Conservation (phyloP, 2,888 invertebrate species). For the Aelia acuminata region DNA sequence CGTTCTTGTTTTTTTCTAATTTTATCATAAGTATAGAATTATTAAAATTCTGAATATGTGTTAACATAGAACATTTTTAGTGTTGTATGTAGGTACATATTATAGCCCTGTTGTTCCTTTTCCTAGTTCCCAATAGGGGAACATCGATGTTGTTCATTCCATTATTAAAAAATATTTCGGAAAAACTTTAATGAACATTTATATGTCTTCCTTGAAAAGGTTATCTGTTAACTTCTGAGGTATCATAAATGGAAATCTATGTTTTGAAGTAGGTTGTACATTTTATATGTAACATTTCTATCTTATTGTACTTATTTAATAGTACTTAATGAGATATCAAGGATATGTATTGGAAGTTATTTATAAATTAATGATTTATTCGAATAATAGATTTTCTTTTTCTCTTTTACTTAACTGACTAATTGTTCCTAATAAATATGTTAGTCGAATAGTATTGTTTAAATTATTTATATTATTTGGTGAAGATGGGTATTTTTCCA, state of each 20-base stretch:
- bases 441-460: slow-evolving; percentile 2
- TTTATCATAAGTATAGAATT: neutral
- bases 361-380: neutral
- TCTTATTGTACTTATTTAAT: slow-evolving; percentile 15
- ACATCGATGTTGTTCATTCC: slow-evolving; percentile 43
- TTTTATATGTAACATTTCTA: neutral
- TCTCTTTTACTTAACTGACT: neutral
- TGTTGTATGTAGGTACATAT: slow-evolving; percentile 2
- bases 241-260: neutral
- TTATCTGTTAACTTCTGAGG: neutral
- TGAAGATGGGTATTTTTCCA: slow-evolving; percentile 28
- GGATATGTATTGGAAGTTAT: neutral
- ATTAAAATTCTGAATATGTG: neutral
- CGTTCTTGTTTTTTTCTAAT: neutral
- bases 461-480: neutral
- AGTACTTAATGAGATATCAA: neutral
- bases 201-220: neutral
- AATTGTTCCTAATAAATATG: slow-evolving; percentile 11
- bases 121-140: neutral
- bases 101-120: slow-evolving; percentile 2
- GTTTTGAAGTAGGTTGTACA: neutral
- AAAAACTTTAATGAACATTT: too few relatives aligned
- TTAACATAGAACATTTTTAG: neutral
- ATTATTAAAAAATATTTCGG: neutral
- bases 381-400: neutral